Evolutionary conservation across 2,888 invertebrate genomes (phyloP).

Genomic region (Gastracanthus pulcherrimus): DNA sequence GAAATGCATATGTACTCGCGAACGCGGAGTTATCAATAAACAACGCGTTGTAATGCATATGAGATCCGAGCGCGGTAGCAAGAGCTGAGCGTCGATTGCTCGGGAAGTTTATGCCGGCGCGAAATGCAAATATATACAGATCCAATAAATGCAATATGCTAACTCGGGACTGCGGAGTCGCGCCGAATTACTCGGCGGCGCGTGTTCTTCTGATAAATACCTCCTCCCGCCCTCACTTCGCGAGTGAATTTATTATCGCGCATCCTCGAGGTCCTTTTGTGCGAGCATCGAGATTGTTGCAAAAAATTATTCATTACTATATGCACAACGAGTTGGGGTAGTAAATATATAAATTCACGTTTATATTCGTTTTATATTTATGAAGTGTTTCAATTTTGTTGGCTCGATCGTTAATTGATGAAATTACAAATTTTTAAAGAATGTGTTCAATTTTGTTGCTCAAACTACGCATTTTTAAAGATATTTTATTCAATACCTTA

Average conservation of each 20-base stretch:
- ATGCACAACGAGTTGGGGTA: not conserved
- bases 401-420: no score
- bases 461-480: no score
- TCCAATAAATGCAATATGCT: slow-evolving; percentile 45
- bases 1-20: not conserved
- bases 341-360: no score
- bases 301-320: not conserved
- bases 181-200: slow-evolving; percentile 13
- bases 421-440: no score
- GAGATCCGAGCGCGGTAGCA: not conserved
- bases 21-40: slow-evolving; percentile 10
- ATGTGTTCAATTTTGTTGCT: no score
- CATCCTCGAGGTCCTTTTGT: slow-evolving; percentile 2
- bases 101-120: not conserved
- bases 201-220: slow-evolving; percentile 18
- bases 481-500: no score
- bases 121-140: slow-evolving; percentile 17
- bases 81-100: not conserved
- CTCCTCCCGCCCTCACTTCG: not conserved
- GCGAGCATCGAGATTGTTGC: not conserved
- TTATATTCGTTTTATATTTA: no score
- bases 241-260: slow-evolving; percentile 19
- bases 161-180: slow-evolving; percentile 15
- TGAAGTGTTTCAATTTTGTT: no score
- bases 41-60: not conserved